Evolutionary conservation across 1,140 invertebrate species (phyloP).

Genomic region (Druon quercuslanigerum): DNA sequence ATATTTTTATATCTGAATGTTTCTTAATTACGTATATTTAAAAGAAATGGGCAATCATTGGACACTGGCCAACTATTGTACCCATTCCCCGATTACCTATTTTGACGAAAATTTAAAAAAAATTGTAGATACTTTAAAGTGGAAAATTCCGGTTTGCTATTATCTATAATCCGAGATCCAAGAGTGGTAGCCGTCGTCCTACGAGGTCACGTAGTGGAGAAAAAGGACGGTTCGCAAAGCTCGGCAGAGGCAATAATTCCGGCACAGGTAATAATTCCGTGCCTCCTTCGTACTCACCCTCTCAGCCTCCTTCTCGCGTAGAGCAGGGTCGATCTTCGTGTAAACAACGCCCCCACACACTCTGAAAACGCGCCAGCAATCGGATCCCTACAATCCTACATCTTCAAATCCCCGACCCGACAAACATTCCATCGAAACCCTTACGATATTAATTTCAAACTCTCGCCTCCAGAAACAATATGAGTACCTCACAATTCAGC

Average conservation of each 20-base stretch:
- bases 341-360: slow-evolving; percentile 51
- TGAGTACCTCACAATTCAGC: not conserved
- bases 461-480: not conserved
- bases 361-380: slow-evolving; percentile 37
- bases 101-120: not conserved
- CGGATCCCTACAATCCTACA: slow-evolving; percentile 1
- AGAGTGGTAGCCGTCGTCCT: slow-evolving; percentile 61
- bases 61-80: no score
- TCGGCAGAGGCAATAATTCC: no score
- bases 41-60: no score
- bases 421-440: not conserved
- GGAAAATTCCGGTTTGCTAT: slow-evolving; percentile 32
- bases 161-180: slow-evolving; percentile 51
- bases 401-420: not conserved
- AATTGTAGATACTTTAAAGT: not conserved
- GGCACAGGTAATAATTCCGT: slow-evolving; percentile 51
- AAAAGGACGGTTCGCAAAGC: slow-evolving; percentile 39
- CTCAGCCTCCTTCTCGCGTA: slow-evolving; percentile 35
- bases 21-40: no score
- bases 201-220: slow-evolving; percentile 55
- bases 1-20: no score
- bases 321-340: slow-evolving; percentile 48
- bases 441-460: not conserved
- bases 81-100: not conserved
- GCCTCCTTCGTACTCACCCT: not conserved